Evolutionary conservation across 1,140 invertebrate genomes (phyloP).

Genomic region (Agrypnia vestita): DNA sequence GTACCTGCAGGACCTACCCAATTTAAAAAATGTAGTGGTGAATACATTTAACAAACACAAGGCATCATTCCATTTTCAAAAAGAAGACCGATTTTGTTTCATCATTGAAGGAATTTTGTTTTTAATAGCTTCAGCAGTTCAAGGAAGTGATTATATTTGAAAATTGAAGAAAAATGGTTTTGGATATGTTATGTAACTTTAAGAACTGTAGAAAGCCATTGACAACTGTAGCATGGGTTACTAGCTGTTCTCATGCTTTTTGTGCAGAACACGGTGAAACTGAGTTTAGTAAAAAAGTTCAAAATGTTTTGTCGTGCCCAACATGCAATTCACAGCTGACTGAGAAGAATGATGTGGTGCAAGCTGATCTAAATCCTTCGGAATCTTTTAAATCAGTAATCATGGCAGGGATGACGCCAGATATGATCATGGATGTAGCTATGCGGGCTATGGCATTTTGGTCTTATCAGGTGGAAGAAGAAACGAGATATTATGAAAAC

Average conservation of each 20-base stretch:
- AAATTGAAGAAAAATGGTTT: conserved; percentile 60
- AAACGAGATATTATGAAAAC: conserved; percentile 70
- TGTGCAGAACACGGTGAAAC: conserved; percentile 72
- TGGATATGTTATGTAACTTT: conserved; percentile 72
- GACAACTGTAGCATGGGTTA: conserved; percentile 68
- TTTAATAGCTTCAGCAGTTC: background rate
- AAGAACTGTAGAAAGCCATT: conserved; percentile 71
- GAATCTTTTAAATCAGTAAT: conserved; percentile 73
- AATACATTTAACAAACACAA: conserved; percentile 37
- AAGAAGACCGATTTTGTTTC: background rate
- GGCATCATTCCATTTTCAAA: conserved; percentile 10
- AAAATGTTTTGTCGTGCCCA: conserved; percentile 69
- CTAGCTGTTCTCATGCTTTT: conserved; percentile 73
- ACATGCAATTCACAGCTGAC: conserved; percentile 70
- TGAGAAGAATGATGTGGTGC: conserved; percentile 73
- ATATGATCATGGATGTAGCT: conserved; percentile 72
- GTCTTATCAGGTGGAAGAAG: conserved; percentile 73
- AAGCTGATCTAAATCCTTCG: conserved; percentile 71
- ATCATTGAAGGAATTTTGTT: background rate
- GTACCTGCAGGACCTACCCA: no score
- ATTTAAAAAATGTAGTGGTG: no score
- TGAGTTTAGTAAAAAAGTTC: conserved; percentile 69
- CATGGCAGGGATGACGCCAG: conserved; percentile 71
- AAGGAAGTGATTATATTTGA: background rate
- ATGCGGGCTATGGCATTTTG: conserved; percentile 73